Evolutionary conservation across 1,140 invertebrate species (phyloP), one percentile per base, ranked within the genome.

Genomic region (Drosophila mojavensis): DNA sequence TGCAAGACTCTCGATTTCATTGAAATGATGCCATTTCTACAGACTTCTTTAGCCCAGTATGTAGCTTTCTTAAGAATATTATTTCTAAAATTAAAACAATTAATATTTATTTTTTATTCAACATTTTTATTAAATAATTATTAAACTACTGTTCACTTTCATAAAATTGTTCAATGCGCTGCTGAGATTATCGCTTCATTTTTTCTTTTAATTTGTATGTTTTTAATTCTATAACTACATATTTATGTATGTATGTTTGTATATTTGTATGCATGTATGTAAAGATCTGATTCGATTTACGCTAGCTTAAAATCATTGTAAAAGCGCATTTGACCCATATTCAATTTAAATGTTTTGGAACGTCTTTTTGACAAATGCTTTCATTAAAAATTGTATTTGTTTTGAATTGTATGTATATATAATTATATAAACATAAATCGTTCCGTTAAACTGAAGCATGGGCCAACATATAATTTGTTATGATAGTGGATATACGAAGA

Each of bases 141-240:
- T 82, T 82, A 76, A 45, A 76, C 73, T 76, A 76, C 73, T n/a
- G 50, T 75, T 75, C 55, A 68, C 65, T 70, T 86, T 79, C 79
- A 88, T 86, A 86, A 88, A 86, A 86, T 86, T 86, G 72, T 88
- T 83, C 62, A 88, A 86, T 86, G 79, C 79, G 70, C 41, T 82
- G 61, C 73, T 73, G 83, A 88, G 79, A 88, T 79, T 79, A 58
- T 75, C 75, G 67, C 70, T 83, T 69, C 63, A 17, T 9, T 50
- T 73, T 54, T 50, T 65, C 39, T 30, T 59, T 66, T 72, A 54
- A 59, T 66, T 41, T 41, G 63, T 67, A 67, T 73, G 55, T 13
- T 68, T 50, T 77, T 65, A 74, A 60, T 77, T 81, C 70, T 85
- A 84, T 85, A 84, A 71, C 68, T 85, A 84, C 65, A 78, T 85